phyloP scores from a whole-genome alignment of 2,797 vertebrate species.

The Acanthornis magna region DNA sequence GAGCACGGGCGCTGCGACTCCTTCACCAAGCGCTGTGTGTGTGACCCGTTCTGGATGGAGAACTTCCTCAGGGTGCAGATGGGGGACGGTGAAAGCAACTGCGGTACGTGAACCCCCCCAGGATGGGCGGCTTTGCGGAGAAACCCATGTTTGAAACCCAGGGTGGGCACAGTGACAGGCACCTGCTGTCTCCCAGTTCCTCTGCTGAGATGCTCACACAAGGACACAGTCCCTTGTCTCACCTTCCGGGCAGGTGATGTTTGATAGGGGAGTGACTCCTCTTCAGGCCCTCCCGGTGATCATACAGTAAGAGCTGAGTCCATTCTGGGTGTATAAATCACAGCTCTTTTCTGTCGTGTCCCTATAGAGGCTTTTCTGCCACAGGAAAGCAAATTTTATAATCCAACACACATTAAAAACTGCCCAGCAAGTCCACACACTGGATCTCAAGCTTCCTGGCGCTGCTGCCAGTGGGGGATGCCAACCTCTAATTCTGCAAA shows the following conservation, averaged over 20 bases:
- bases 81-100: conserved; percentile 93
- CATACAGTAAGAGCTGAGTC: neutral
- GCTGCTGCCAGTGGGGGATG: neutral
- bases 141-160: neutral
- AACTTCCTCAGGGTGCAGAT: conserved; percentile 91
- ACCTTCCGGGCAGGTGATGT: neutral
- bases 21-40: conserved; percentile 91
- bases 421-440: accelerated
- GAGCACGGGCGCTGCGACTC: conserved; percentile 92
- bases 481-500: neutral
- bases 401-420: accelerated
- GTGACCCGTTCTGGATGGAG: conserved; percentile 99
- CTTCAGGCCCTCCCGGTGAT: neutral
- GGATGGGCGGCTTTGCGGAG: neutral
- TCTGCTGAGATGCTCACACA: neutral
- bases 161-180: neutral
- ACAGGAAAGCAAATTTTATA: neutral
- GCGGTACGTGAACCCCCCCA: conserved; percentile 76
- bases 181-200: neutral
- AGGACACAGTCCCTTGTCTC: neutral
- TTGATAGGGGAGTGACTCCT: neutral
- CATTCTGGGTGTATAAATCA: neutral
- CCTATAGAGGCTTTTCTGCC: neutral
- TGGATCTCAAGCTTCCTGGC: neutral
- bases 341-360: neutral